Base-by-base conservation (phyloP, 1,140 invertebrate species). In the Akabosia matsudoensis region DNA sequence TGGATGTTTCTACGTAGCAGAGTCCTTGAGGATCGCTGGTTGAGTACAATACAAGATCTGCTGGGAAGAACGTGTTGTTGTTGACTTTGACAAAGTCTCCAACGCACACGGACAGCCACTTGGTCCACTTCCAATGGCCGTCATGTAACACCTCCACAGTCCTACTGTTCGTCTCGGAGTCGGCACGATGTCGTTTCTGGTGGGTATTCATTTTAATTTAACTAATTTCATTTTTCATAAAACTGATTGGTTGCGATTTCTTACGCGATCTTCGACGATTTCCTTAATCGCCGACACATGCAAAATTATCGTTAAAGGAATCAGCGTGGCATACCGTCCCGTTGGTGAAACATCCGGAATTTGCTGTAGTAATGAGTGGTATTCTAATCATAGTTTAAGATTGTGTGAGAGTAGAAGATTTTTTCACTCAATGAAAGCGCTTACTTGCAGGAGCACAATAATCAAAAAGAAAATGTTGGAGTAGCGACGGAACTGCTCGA, bases 1-100 rank as follows among this genome's bases (percentile, higher is more conserved):
- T 99, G 24, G 97, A 93, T n/a, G 98, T 99, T 88, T 99, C 97
- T 82, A 99, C 97, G 85, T 99, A 99, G 83, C 96, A 98, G 88
- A 99, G 96, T 61, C 93, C 93, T 86, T 97, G 93, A 0, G 97
- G 96, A 85, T 99, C 97, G 87, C 96, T 97, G 83, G 95, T 96
- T 0, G 96, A 91, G 75, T 98, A 84, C 4, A 98, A 83, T 74
- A 97, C 87, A 33, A 98, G 87, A 88, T 98, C 97, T 16, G 95
- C 95, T 3, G 97, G 96, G 85, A 98, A 98, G 85, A 97, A 96
- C 83, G 91, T 90, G 83, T 96, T 94, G 85, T 95, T 96, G 79
- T 88, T 87, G 31, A 97, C 91, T 87, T 94, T 95, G 76, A 96
- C 92, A 80, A 98, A 91, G 85, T 97, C 94, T 0, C 96, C 96